Percentiles rank a stretch among this genome's conserved stretches.
These are phyloP conservation scores for Drosophila repleta DNA, from an alignment of 1,140 invertebrate genomes.

Conservation along the genomic window DNA sequence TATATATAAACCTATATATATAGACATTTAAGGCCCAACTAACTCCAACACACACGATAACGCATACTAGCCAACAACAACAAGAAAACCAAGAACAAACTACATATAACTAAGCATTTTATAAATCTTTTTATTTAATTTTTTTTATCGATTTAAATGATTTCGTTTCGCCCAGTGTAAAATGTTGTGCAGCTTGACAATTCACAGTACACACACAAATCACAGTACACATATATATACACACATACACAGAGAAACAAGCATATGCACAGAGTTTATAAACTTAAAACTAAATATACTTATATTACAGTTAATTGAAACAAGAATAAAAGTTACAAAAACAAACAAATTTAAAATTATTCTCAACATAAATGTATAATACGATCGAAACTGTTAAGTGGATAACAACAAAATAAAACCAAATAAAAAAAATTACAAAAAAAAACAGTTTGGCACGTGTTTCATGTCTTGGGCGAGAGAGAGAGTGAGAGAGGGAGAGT, in stretches of 20 bases:
- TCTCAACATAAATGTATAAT: constrained; percentile 63
- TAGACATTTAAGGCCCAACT: constrained; percentile 58
- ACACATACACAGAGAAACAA: constrained; percentile 17
- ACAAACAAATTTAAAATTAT: constrained; percentile 34
- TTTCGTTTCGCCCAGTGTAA: constrained; percentile 63
- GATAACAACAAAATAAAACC: constrained; percentile 60
- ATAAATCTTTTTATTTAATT: constrained; percentile 39
- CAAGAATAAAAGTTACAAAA: constrained; percentile 34
- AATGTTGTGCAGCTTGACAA: constrained; percentile 55
- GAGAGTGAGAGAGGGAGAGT: background rate
- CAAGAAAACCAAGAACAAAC: constrained; percentile 38
- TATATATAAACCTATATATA: constrained; percentile 42
- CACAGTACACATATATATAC: constrained; percentile 23
- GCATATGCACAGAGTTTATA: constrained; percentile 45
- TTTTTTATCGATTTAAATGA: constrained; percentile 29
- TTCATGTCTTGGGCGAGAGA: constrained; percentile 13
- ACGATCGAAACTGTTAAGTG: constrained; percentile 63
- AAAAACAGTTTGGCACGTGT: constrained; percentile 41
- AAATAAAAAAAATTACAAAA: constrained; percentile 37
- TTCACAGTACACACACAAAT: constrained; percentile 32
- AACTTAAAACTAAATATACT: constrained; percentile 48
- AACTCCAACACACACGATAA: constrained; percentile 56
- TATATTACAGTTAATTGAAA: constrained; percentile 56
- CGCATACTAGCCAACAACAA: constrained; percentile 71
- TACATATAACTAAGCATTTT: constrained; percentile 45